These are phyloP conservation scores for Sisor rabdophorus DNA, from an alignment of 2,113 vertebrate species.

Conservation along the genomic window DNA sequence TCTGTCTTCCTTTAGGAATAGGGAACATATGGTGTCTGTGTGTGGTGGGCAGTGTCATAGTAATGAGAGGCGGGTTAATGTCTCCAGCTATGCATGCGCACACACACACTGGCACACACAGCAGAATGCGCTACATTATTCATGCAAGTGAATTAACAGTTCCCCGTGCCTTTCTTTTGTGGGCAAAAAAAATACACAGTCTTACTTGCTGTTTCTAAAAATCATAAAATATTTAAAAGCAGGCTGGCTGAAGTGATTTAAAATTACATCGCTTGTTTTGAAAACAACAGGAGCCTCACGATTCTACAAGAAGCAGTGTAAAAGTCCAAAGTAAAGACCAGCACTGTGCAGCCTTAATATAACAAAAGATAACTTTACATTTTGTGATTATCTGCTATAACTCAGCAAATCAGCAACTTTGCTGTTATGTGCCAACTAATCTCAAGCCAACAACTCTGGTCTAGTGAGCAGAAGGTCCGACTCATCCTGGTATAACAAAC, in stretches of 20 bases:
- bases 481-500: too few relatives aligned
- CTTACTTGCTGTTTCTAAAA: not conserved
- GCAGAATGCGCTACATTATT: constrained; percentile 64
- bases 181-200: constrained; percentile 12
- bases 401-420: too few relatives aligned
- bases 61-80: not conserved
- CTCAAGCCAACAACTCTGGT: too few relatives aligned
- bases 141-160: constrained; percentile 55
- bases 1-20: not conserved
- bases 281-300: not conserved
- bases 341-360: not conserved
- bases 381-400: too few relatives aligned
- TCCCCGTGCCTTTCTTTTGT: constrained; percentile 24
- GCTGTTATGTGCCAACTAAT: too few relatives aligned
- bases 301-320: not conserved
- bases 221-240: constrained; percentile 20
- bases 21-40: not conserved
- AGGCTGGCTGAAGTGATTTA: not conserved
- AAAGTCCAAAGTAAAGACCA: not conserved
- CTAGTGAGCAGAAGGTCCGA: too few relatives aligned
- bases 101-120: constrained; percentile 9
- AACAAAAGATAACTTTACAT: too few relatives aligned
- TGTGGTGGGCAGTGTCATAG: not conserved
- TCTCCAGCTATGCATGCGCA: not conserved
- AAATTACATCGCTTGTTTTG: not conserved